Conservation (phyloP, 2,888 invertebrate genomes). For the Synanthedon vespiformis region DNA sequence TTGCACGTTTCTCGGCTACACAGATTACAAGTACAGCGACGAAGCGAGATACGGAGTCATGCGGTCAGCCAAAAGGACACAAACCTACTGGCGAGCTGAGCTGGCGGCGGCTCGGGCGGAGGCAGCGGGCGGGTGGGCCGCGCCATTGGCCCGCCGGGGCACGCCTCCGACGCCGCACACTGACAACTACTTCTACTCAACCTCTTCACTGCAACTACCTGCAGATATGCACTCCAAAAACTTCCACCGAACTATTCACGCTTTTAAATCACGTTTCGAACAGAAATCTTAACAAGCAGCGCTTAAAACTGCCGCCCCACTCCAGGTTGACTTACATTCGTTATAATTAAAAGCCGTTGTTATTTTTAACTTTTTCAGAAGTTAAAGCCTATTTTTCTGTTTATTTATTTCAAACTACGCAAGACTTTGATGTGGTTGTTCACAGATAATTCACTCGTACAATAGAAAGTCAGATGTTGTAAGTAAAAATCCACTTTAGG, state of each 20-base stretch:
- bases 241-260: background rate
- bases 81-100: slow-evolving; percentile 68
- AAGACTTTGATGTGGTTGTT: too few relatives aligned
- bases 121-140: slow-evolving; percentile 46
- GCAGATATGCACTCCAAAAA: background rate
- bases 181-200: slow-evolving; percentile 20
- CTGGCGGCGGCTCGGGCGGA: slow-evolving; percentile 34
- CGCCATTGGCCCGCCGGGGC: slow-evolving; percentile 63
- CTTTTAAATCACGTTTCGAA: background rate
- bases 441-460: too few relatives aligned
- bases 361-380: background rate
- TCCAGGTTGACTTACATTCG: background rate
- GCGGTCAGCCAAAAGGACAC: slow-evolving; percentile 72
- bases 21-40: slow-evolving; percentile 64
- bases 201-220: slow-evolving; percentile 15
- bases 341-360: background rate
- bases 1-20: slow-evolving; percentile 39
- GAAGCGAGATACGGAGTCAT: slow-evolving; percentile 71
- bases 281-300: background rate
- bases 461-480: too few relatives aligned
- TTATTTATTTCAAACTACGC: too few relatives aligned
- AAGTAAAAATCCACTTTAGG: too few relatives aligned
- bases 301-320: background rate
- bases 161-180: slow-evolving; percentile 49
- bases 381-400: too few relatives aligned